These are phyloP conservation scores for Lycocerus yunnanus DNA, from an alignment of 2,888 invertebrate species.

Conservation along the genomic window DNA sequence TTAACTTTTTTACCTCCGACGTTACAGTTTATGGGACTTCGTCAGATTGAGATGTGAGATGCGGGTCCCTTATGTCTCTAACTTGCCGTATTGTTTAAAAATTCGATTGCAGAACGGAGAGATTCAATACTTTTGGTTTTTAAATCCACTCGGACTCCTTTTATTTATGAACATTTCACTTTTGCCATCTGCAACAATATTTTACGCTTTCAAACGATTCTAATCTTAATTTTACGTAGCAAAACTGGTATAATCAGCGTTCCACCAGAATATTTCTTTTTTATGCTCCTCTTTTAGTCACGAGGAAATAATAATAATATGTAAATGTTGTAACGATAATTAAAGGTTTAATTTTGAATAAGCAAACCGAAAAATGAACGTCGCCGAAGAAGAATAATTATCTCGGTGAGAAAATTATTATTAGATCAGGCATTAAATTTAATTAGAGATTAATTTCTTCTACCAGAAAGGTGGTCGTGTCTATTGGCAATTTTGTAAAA, in stretches of 20 bases:
- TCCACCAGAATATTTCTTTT: background rate
- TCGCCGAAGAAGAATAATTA: background rate
- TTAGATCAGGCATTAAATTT: background rate
- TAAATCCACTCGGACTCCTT: no score
- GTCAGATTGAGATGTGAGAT: background rate
- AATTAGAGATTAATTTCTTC: background rate
- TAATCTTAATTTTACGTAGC: background rate
- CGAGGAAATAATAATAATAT: background rate
- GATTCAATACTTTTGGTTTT: background rate
- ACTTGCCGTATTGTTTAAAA: background rate
- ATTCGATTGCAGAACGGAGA: background rate
- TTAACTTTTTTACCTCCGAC: background rate
- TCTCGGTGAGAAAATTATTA: background rate
- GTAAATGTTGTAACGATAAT: background rate
- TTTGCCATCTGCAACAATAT: background rate
- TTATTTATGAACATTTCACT: background rate
- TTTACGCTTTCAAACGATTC: background rate
- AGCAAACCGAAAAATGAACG: background rate
- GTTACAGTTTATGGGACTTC: background rate
- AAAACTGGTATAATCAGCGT: background rate
- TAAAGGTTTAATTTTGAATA: background rate
- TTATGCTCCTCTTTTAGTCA: background rate
- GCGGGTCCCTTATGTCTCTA: background rate
- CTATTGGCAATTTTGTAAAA: background rate
- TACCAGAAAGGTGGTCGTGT: background rate